These are phyloP conservation scores for Apostichopus leukothele DNA, from an alignment of 53 echinoderm and acorn worm species.

Conservation along the genomic window DNA sequence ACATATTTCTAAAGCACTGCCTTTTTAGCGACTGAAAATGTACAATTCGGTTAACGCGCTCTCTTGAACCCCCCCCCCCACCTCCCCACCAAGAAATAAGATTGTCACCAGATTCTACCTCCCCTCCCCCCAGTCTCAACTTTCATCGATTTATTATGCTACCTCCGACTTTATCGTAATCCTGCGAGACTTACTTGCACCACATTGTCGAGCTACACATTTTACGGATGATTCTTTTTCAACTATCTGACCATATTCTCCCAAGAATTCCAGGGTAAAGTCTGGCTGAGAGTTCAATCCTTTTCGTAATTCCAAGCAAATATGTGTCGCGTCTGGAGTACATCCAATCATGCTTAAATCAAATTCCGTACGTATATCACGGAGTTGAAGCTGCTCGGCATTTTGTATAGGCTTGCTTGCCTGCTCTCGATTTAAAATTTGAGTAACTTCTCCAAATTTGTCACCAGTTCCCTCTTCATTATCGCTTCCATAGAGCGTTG, in stretches of 20 bases:
- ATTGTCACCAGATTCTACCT: too few species aligned
- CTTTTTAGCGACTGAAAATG: too few species aligned
- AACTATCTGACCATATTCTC: not conserved
- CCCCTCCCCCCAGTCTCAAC: too few species aligned
- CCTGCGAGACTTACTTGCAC: slow-evolving; percentile 31
- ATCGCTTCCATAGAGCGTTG: slow-evolving; percentile 7
- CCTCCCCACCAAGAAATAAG: too few species aligned
- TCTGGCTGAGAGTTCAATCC: slow-evolving; percentile 22
- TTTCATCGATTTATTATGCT: too few species aligned
- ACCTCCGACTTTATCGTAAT: too few species aligned
- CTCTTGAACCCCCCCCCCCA: too few species aligned
- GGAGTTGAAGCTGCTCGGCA: slow-evolving; percentile 6
- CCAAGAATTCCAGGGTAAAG: slow-evolving; percentile 6
- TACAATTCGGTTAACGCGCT: too few species aligned
- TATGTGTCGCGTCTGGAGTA: slow-evolving; percentile 10
- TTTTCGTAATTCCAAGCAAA: slow-evolving; percentile 26
- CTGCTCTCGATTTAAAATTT: slow-evolving; percentile 28
- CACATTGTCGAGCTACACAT: slow-evolving; percentile 35
- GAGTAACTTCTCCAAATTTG: slow-evolving; percentile 5
- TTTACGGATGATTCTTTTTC: slow-evolving; percentile 2
- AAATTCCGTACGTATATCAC: slow-evolving; percentile 12
- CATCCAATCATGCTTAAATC: slow-evolving; percentile 31
- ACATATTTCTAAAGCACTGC: too few species aligned
- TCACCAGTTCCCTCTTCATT: slow-evolving; percentile 11
- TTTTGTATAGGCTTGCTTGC: not conserved